Evolutionary conservation across 2,888 invertebrate genomes (phyloP), one percentile per base, ranked within the genome.

Genomic region (Pimpla rufipes): DNA sequence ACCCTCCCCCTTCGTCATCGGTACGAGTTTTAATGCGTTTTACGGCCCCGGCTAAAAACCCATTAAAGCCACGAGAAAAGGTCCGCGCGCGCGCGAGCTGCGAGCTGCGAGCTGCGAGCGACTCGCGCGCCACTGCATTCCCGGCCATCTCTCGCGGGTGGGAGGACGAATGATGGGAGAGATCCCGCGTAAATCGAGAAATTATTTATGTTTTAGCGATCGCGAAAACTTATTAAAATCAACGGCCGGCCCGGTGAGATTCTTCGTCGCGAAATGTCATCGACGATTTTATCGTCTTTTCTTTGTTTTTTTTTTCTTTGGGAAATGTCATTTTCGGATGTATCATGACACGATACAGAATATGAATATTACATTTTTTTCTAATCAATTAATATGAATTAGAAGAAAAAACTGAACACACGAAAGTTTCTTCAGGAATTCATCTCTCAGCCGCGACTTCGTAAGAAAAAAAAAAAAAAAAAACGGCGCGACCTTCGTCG

Each of bases 1-100:
- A 87, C 88, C 83, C 89, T 89, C 90, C 91, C 89, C 86, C 89
- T 90, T 90, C 91, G 90, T 92, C 92, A 90, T 91, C 90, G 89
- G 88, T 89, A 91, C 87, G 89, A 91, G 90, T 92, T 92, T 92
- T 92, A 92, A 92, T 92, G 91, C 91, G 90, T 92, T 92, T 91
- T 92, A 91, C 90, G 90, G 89, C 88, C 89, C 86, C 84, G 86
- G 87, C 88, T 90, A 88, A 91, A 91, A 92, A 91, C 90, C 91
- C 90, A 91, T 92, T 91, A 92, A 91, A 90, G 70, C 77, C 47
- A 77, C 67, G 76, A 50, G 59, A 40, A 67, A 76, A 62, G 40
- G 57, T 70, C 18, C 64, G 50, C 70, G 50, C n/a, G n/a, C n/a
- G n/a, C n/a, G n/a, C 16, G 50, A 29, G 29, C 29, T 29, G 62